Evolutionary conservation across 2,888 invertebrate species (phyloP).

Genomic region (Pelosia muscerda): DNA sequence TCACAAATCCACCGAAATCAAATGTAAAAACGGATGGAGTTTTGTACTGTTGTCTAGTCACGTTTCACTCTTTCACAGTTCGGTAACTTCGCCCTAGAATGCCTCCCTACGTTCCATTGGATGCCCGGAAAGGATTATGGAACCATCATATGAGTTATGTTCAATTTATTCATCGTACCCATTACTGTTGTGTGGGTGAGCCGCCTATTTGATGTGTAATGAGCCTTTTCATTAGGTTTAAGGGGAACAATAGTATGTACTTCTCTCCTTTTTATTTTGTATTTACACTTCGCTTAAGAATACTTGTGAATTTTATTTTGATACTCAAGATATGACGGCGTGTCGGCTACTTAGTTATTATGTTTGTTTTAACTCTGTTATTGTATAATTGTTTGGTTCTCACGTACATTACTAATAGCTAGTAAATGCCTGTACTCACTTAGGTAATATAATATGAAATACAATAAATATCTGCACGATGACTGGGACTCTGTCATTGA

Average conservation of each 20-base stretch:
- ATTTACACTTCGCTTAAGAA: not conserved
- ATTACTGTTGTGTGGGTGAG: conserved; percentile 18
- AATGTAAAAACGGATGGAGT: conserved; percentile 47
- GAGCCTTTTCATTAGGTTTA: not conserved
- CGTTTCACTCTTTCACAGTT: conserved; percentile 52
- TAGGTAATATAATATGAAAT: no score
- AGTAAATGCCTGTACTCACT: no score
- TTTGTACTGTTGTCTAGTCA: conserved; percentile 58
- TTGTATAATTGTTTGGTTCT: no score
- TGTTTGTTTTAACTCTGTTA: no score
- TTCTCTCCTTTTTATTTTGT: not conserved
- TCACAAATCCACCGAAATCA: conserved; percentile 38
- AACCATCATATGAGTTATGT: conserved; percentile 44
- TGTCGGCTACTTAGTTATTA: no score
- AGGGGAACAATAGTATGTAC: not conserved
- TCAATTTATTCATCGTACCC: conserved; percentile 45
- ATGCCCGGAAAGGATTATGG: conserved; percentile 45
- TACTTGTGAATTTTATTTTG: not conserved
- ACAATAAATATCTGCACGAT: no score
- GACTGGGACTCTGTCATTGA: not conserved
- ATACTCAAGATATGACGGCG: no score
- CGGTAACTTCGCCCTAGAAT: conserved; percentile 53
- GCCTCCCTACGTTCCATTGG: conserved; percentile 31
- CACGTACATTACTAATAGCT: no score
- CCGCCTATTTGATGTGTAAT: conserved; percentile 13